Conservation (phyloP, 2,113 vertebrate genomes). For the Gymnarchus niloticus region DNA sequence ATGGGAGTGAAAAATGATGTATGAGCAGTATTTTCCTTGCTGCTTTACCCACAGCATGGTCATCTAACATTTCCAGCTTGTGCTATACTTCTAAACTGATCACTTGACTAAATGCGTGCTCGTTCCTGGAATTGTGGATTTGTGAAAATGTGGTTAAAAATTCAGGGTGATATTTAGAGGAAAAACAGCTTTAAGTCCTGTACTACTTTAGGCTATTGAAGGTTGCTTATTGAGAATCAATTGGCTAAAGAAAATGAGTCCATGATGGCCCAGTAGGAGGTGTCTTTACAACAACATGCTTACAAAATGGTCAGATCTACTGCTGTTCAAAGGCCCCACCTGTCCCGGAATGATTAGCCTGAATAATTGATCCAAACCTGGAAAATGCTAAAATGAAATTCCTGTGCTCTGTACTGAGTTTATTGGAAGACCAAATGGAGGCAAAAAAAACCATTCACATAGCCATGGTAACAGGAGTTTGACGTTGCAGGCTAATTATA, state of each 20-base stretch:
- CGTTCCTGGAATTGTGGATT: too few relatives aligned
- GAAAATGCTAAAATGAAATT: neutral
- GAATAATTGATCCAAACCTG: neutral
- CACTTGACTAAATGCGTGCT: too few relatives aligned
- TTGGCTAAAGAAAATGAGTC: too few relatives aligned
- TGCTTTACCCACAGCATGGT: neutral
- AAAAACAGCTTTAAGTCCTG: too few relatives aligned
- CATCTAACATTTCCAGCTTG: neutral
- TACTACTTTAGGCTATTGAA: too few relatives aligned
- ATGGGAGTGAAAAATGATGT: neutral
- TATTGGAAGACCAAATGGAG: constrained; percentile 6
- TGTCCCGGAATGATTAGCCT: neutral
- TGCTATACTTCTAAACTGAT: too few relatives aligned
- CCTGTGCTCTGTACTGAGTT: neutral
- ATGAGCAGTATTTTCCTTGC: neutral
- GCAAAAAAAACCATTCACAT: neutral
- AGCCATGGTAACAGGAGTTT: neutral
- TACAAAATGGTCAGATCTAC: too few relatives aligned
- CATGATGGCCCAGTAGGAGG: neutral
- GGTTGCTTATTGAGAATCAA: too few relatives aligned
- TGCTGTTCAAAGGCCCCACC: neutral
- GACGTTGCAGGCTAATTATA: neutral
- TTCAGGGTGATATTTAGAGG: too few relatives aligned
- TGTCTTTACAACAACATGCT: neutral
- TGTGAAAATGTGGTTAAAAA: too few relatives aligned